Evolutionary conservation across 30 jellyfish, hydroid and myxozoan genomes (phyloP).

Genomic region (Catostylus mosaicus): DNA sequence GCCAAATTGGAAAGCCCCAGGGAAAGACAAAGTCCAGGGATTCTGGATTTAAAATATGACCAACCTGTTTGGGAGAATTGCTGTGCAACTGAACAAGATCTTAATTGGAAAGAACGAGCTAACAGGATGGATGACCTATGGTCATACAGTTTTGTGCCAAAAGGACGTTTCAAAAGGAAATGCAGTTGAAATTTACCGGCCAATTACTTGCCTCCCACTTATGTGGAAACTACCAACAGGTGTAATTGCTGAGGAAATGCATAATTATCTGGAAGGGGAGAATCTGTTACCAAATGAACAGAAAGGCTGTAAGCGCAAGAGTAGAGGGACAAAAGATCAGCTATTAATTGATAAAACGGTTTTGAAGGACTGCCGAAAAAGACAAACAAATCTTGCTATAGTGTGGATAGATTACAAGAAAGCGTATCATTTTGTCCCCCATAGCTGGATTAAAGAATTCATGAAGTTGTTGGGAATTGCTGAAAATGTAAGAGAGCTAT

Average conservation of each 20-base stretch:
- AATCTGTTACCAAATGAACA: too few relatives aligned
- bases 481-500: conserved; percentile 9
- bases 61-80: conserved; percentile 4
- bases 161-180: neutral
- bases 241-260: conserved; percentile 10
- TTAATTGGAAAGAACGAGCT: neutral
- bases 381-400: conserved; percentile 5
- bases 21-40: conserved; percentile 9
- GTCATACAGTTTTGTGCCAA: conserved; percentile 13
- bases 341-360: conserved; percentile 3
- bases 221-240: conserved; percentile 32
- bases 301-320: conserved; percentile 14
- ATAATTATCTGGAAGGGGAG: conserved; percentile 16
- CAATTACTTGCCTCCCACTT: conserved; percentile 13
- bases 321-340: conserved; percentile 18
- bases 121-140: conserved; percentile 17
- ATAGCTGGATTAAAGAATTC: conserved; percentile 13
- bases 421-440: conserved; percentile 38
- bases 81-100: neutral
- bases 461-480: conserved; percentile 2
- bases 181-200: conserved; percentile 5
- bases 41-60: conserved; percentile 1
- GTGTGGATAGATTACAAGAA: neutral
- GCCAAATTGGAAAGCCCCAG: conserved; percentile 35
- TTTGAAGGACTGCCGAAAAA: conserved; percentile 8